Percentiles rank a stretch among this genome's conserved stretches.
Evolutionary conservation across 2,797 vertebrate species (phyloP).

Genomic region (Staurois parvus): DNA sequence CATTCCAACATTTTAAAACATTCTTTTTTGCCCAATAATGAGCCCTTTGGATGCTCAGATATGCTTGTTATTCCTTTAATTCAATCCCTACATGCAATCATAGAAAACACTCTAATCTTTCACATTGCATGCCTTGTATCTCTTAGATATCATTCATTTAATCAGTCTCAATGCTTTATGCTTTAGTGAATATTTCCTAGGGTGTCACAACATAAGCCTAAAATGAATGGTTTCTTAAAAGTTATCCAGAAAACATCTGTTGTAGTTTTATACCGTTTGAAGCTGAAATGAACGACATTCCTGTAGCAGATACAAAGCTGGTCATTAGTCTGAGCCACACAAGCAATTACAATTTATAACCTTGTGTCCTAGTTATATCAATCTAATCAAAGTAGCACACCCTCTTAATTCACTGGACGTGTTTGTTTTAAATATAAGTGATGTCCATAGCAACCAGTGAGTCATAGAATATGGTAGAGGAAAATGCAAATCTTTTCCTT

Average conservation of each 20-base stretch:
- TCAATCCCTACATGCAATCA: background rate
- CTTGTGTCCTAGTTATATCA: conserved; percentile 30
- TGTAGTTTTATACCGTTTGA: background rate
- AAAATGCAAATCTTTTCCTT: conserved; percentile 38
- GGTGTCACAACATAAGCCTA: background rate
- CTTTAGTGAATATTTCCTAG: background rate
- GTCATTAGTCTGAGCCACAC: conserved; percentile 29
- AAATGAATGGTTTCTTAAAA: background rate
- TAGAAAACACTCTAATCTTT: background rate
- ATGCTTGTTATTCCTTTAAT: background rate
- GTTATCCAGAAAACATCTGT: conserved; percentile 5
- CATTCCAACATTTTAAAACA: background rate
- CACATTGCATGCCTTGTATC: background rate
- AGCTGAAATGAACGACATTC: background rate
- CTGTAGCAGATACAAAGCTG: background rate
- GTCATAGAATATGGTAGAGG: conserved; percentile 22
- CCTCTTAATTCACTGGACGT: conserved; percentile 36
- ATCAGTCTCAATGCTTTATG: background rate
- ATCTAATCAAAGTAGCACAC: conserved; percentile 33
- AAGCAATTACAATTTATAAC: conserved; percentile 28
- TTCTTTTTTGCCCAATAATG: background rate
- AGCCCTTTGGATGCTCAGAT: background rate
- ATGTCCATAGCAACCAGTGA: conserved; percentile 44
- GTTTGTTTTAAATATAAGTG: conserved; percentile 50
- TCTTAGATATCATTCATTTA: background rate